Conservation (phyloP, 2,113 vertebrate genomes). For the Pelusios castaneus region DNA sequence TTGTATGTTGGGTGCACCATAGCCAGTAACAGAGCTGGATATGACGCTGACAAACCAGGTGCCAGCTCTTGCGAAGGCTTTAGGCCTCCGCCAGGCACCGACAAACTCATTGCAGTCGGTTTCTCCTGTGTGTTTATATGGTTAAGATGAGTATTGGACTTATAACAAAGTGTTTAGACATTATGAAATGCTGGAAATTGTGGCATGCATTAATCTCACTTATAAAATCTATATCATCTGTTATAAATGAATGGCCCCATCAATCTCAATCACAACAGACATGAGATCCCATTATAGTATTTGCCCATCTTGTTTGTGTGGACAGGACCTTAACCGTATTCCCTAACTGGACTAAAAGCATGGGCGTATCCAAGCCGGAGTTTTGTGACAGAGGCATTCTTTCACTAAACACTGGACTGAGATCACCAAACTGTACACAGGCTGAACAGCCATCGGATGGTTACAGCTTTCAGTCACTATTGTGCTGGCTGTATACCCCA, state of each 20-base stretch:
- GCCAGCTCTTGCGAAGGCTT: background rate
- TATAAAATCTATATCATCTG: too few species aligned
- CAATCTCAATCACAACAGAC: background rate
- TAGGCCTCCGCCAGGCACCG: background rate
- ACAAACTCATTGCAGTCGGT: background rate
- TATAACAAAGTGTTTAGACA: background rate
- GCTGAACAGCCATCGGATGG: too few species aligned
- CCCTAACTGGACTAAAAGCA: background rate
- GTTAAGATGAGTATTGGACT: background rate
- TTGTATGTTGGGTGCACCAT: background rate
- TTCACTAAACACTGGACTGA: background rate
- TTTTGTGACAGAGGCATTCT: background rate
- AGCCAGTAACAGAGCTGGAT: background rate
- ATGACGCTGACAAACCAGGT: background rate
- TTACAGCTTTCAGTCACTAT: too few species aligned
- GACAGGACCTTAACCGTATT: background rate
- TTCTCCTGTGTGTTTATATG: background rate
- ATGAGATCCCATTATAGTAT: background rate
- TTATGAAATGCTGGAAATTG: background rate
- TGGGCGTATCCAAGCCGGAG: background rate
- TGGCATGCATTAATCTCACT: too few species aligned
- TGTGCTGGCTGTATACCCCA: too few species aligned
- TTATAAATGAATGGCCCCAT: background rate
- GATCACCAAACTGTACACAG: background rate
- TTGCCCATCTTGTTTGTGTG: background rate